A percentile compares a stretch with the other conserved stretches of the same genome.
Evolutionary conservation across 2,113 vertebrate species (phyloP).

Genomic region (Tachysurus vachellii): DNA sequence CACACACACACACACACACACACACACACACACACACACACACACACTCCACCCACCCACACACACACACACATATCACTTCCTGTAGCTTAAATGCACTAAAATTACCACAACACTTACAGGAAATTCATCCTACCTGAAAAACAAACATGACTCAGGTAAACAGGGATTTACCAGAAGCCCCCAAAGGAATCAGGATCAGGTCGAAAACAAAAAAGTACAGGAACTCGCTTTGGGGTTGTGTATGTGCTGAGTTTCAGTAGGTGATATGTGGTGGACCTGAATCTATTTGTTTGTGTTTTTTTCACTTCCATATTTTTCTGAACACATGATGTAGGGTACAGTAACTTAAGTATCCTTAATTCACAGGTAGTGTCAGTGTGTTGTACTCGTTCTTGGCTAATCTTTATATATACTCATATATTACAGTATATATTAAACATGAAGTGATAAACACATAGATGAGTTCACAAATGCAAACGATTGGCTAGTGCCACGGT

Average conservation of each 20-base stretch:
- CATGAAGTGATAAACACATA: too few species aligned
- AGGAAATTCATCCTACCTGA: conserved; percentile 2
- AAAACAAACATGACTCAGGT: neutral
- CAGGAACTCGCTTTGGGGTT: neutral
- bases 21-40: too few species aligned
- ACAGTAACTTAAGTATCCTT: too few species aligned
- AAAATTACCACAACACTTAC: conserved; percentile 1
- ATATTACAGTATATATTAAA: too few species aligned
- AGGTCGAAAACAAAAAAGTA: neutral
- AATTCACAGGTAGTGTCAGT: too few species aligned
- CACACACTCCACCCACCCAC: neutral
- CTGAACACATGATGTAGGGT: too few species aligned
- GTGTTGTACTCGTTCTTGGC: neutral
- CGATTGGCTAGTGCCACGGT: neutral
- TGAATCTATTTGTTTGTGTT: neutral
- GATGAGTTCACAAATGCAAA: neutral
- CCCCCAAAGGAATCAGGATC: neutral
- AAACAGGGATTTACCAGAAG: neutral
- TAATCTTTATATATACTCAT: neutral
- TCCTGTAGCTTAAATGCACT: conserved; percentile 17
- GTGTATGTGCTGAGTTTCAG: neutral
- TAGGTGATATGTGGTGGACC: neutral
- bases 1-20: too few species aligned
- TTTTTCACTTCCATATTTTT: neutral
- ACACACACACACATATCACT: neutral